Evolutionary conservation across 1,140 invertebrate species (phyloP), one percentile per base, ranked within the genome.

Genomic region (Teleopsis dalmanni): DNA sequence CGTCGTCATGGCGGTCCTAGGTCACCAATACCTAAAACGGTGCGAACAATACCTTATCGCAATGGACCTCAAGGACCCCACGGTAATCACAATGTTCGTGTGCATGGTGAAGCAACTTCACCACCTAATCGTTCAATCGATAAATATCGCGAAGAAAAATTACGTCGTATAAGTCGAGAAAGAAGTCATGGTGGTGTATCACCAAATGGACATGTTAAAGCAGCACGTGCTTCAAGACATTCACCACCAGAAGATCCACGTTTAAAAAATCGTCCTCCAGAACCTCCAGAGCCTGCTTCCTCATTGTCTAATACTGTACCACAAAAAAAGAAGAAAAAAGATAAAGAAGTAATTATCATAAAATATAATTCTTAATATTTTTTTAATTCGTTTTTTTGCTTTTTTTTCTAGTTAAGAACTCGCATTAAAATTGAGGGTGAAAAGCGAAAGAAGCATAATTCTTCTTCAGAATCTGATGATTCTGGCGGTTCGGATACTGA

Each of bases 361-460:
- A 25, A 26, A 18, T 13, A 10, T 31, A 21, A 29, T 18, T 26
- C 11, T 47, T 7, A n/a, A 4, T 18, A 2, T 10, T 4, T 9
- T 11, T 19, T 8, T 9, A 26, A 36, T 36, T 25, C 23, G n/a
- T 18, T 43, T 29, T 7, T 29, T 29, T 29, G 13, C 27, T 26
- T 36, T 41, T 14, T 23, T 34, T 29, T 16, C 21, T 29, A 73
- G 72, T 35, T 68, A 31, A 55, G 70, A 9, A 53, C 71, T 38
- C 67, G 66, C 36, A 67, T 72, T 5, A 69, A 72, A 59, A 67
- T 71, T 36, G 68, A 71, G 56, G 67, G 67, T 53, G 68, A 71
- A 46, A 71, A 71, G 52, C 61, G 67, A 8, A 70, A 69, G 50
- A 70, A 70, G 47, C 59, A 62, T 47, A 59, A 62, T 48, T 67